Percentiles rank a stretch among this genome's conserved stretches.
Evolutionary conservation across 1,140 invertebrate genomes (phyloP).

Genomic region (Drosophila nebulosa): DNA sequence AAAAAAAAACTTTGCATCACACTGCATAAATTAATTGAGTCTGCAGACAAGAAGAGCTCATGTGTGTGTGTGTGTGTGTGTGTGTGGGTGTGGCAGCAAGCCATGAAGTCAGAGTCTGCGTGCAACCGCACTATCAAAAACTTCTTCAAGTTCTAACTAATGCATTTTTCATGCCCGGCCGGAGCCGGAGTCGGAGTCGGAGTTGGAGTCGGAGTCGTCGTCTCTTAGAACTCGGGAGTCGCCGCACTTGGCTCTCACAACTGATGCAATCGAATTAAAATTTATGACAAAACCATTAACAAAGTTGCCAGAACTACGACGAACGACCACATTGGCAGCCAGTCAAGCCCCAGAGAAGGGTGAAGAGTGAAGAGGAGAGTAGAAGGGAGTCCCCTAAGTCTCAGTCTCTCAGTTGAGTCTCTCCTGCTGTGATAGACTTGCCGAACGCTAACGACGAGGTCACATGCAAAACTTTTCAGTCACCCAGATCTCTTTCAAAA

Average conservation of each 20-base stretch:
- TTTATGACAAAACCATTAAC: constrained; percentile 79
- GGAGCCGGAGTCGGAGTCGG: too few species aligned
- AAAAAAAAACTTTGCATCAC: constrained; percentile 56
- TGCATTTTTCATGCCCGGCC: constrained; percentile 68
- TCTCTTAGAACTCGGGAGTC: constrained; percentile 24
- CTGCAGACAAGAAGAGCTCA: constrained; percentile 36
- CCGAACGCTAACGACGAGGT: constrained; percentile 44
- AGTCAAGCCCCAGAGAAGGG: constrained; percentile 24
- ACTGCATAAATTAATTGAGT: constrained; percentile 75
- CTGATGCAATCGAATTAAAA: constrained; percentile 78
- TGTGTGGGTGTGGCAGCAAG: too few species aligned
- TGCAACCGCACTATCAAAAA: constrained; percentile 65
- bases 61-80: background rate
- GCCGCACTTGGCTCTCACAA: constrained; percentile 11
- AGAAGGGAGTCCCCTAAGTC: background rate
- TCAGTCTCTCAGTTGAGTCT: background rate
- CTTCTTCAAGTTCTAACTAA: constrained; percentile 42
- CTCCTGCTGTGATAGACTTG: constrained; percentile 30
- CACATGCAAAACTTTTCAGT: constrained; percentile 63
- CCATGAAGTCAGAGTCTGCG: constrained; percentile 5
- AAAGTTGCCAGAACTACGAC: constrained; percentile 49
- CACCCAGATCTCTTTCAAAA: constrained; percentile 36
- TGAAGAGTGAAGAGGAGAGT: too few species aligned
- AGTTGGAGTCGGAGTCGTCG: too few species aligned
- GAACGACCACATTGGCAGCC: constrained; percentile 29